Percentiles rank a stretch among this genome's conserved stretches.
phyloP scores from a whole-genome alignment of 2,888 invertebrate genomes.

The Petrophora chlorosata region DNA sequence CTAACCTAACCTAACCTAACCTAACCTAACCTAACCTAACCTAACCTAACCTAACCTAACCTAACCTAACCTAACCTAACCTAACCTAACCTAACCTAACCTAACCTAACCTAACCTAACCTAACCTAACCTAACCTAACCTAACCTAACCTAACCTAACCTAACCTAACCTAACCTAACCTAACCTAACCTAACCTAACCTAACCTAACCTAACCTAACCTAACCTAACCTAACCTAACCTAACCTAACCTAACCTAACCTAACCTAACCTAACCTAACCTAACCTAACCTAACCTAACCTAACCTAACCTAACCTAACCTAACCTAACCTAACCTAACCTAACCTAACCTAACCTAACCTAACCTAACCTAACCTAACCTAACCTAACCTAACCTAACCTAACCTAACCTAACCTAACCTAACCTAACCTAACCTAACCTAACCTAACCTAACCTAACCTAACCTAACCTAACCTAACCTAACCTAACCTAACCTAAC shows the following conservation, averaged over 20 bases:
- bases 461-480: slow-evolving; percentile 36
- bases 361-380: slow-evolving; percentile 35
- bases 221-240: slow-evolving; percentile 31
- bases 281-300: slow-evolving; percentile 31
- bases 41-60: slow-evolving; percentile 29
- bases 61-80: slow-evolving; percentile 31
- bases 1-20: slow-evolving; percentile 27
- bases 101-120: slow-evolving; percentile 29
- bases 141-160: slow-evolving; percentile 31
- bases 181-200: slow-evolving; percentile 31
- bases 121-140: slow-evolving; percentile 30
- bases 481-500: slow-evolving; percentile 38
- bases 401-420: slow-evolving; percentile 27
- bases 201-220: slow-evolving; percentile 31
- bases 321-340: slow-evolving; percentile 34
- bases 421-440: slow-evolving; percentile 34
- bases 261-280: slow-evolving; percentile 30
- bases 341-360: slow-evolving; percentile 33
- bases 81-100: slow-evolving; percentile 31
- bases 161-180: slow-evolving; percentile 30
- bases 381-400: slow-evolving; percentile 38
- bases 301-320: slow-evolving; percentile 30
- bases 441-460: slow-evolving; percentile 41
- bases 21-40: slow-evolving; percentile 28
- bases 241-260: slow-evolving; percentile 30